Conservation (phyloP, 2,888 invertebrate genomes). For the Polyploca ridens region DNA sequence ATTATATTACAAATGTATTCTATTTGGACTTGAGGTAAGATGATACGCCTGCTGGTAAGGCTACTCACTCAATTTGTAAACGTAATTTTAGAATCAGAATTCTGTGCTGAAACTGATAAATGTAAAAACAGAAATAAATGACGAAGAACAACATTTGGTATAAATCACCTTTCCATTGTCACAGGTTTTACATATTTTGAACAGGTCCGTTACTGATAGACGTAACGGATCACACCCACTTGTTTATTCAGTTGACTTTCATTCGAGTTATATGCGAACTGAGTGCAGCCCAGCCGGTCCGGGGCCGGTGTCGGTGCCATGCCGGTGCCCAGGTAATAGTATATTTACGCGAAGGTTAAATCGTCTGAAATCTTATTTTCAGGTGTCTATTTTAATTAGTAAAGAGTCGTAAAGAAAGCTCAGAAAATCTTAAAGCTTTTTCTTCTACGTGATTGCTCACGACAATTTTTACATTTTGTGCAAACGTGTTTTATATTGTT, state of each 20-base stretch:
- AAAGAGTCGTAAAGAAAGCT: too few relatives aligned
- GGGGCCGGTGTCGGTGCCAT: neutral
- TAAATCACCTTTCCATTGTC: neutral
- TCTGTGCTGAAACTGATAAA: neutral
- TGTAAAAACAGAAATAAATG: neutral
- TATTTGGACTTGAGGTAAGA: too few relatives aligned
- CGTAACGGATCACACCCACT: slow-evolving; percentile 9
- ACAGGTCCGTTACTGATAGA: slow-evolving; percentile 2
- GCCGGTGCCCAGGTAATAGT: too few relatives aligned
- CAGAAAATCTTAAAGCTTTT: too few relatives aligned
- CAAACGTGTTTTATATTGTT: neutral
- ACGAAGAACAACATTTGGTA: neutral
- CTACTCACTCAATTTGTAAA: too few relatives aligned
- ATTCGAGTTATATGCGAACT: slow-evolving; percentile 4
- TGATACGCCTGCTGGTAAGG: too few relatives aligned
- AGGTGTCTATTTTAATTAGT: too few relatives aligned
- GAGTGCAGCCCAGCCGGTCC: neutral
- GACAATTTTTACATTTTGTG: too few relatives aligned
- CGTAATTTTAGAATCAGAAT: neutral
- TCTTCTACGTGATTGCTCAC: too few relatives aligned
- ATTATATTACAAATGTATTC: too few relatives aligned
- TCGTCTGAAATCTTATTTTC: too few relatives aligned
- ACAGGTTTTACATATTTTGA: neutral
- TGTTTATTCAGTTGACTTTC: slow-evolving; percentile 7
- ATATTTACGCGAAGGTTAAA: neutral